Evolutionary conservation across 92 coral and sea anemone genomes (phyloP).

Genomic region (Chrysogorgia sp.): DNA sequence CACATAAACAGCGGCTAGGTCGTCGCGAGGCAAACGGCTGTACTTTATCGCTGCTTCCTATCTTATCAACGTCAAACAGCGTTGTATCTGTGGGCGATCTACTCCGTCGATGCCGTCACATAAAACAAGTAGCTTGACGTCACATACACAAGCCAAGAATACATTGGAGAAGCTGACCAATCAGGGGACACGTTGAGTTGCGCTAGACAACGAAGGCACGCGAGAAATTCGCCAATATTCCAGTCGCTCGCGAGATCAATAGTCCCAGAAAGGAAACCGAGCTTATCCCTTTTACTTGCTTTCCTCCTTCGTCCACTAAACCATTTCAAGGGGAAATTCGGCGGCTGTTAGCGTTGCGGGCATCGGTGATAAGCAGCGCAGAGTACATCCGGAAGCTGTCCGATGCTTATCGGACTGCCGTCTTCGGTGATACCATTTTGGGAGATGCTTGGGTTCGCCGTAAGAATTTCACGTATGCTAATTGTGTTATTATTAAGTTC

Average conservation of each 20-base stretch:
- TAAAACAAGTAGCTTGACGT: constrained; percentile 39
- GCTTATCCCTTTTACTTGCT: too few species aligned
- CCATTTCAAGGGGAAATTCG: too few species aligned
- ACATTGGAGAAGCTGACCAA: constrained; percentile 15
- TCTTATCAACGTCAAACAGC: constrained; percentile 39
- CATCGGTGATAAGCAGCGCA: background rate
- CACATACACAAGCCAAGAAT: constrained; percentile 30
- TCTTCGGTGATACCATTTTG: constrained; percentile 18
- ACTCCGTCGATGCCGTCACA: constrained; percentile 40
- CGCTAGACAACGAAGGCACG: constrained; percentile 22
- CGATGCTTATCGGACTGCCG: constrained; percentile 5
- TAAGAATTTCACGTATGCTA: constrained; percentile 24
- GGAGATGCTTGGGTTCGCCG: constrained; percentile 35
- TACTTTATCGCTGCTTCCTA: constrained; percentile 17
- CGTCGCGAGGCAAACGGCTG: background rate
- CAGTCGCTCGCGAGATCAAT: too few species aligned
- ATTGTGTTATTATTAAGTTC: constrained; percentile 16
- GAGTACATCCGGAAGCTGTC: constrained; percentile 13
- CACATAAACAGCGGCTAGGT: background rate
- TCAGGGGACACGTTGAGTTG: constrained; percentile 14
- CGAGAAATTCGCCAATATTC: background rate
- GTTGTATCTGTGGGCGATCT: constrained; percentile 36
- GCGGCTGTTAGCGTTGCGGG: background rate
- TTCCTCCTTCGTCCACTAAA: too few species aligned
- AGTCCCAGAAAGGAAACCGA: too few species aligned